Conservation (phyloP, 2,888 invertebrate species). For the Suillia variegata region DNA sequence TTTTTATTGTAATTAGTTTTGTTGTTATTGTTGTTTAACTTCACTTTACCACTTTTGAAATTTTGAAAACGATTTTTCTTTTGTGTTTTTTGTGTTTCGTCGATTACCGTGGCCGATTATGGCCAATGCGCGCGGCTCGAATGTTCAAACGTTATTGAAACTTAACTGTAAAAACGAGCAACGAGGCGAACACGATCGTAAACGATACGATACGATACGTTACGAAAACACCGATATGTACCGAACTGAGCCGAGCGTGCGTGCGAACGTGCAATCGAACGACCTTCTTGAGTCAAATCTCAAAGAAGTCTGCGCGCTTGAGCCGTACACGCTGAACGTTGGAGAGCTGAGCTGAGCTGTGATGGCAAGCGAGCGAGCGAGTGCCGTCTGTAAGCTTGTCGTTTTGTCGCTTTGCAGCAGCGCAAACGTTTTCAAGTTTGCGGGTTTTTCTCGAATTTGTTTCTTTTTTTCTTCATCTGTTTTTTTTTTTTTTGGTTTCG, state of each 20-base stretch:
- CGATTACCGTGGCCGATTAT: too few relatives aligned
- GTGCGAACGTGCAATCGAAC: conserved; percentile 22
- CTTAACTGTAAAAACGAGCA: conserved; percentile 29
- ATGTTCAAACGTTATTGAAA: conserved; percentile 22
- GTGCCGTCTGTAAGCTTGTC: neutral
- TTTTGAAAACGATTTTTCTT: too few relatives aligned
- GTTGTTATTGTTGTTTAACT: too few relatives aligned
- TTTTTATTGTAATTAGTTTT: too few relatives aligned
- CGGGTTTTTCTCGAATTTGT: neutral
- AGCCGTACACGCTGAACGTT: conserved; percentile 33
- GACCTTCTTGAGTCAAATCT: conserved; percentile 62
- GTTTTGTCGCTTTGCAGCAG: conserved; percentile 33
- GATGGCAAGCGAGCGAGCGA: neutral
- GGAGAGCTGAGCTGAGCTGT: conserved; percentile 36
- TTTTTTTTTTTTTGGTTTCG: neutral
- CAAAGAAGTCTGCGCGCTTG: conserved; percentile 61
- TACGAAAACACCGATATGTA: conserved; percentile 17
- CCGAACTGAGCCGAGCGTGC: neutral
- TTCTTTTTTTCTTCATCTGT: neutral
- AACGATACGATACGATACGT: conserved; percentile 7
- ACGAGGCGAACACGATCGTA: neutral
- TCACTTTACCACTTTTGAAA: too few relatives aligned
- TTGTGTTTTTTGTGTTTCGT: too few relatives aligned
- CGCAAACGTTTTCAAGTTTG: conserved; percentile 23
- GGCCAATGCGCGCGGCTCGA: conserved; percentile 23